A percentile compares a stretch with the other conserved stretches of the same genome.
phyloP scores from a whole-genome alignment of 2,888 invertebrate species.

The Drosophila anomalata region DNA sequence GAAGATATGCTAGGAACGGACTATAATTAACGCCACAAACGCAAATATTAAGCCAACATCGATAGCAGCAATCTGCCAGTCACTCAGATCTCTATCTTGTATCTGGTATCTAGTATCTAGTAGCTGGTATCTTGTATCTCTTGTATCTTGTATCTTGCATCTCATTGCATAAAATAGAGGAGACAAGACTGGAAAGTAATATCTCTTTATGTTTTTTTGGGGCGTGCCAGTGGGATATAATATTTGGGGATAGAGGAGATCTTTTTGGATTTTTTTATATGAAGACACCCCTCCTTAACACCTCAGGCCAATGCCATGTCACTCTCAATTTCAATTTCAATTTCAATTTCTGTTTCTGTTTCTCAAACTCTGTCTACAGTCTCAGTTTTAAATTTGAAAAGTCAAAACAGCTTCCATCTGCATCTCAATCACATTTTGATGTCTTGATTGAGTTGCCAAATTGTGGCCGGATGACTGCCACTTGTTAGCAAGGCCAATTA shows the following conservation, averaged over 20 bases:
- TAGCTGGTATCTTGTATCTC: slow-evolving; percentile 18
- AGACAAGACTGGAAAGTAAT: background rate
- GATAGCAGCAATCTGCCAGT: slow-evolving; percentile 61
- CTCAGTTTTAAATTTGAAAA: slow-evolving; percentile 39
- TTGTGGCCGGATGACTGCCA: slow-evolving; percentile 21
- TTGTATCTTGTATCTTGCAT: slow-evolving; percentile 14
- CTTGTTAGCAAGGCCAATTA: slow-evolving; percentile 59
- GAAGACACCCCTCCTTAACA: background rate
- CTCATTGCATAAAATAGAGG: slow-evolving; percentile 28
- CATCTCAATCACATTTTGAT: slow-evolving; percentile 56
- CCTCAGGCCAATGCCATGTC: slow-evolving; percentile 25
- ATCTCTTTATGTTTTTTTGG: background rate
- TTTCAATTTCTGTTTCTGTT: background rate
- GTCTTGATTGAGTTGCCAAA: slow-evolving; percentile 49
- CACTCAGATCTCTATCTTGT: slow-evolving; percentile 25
- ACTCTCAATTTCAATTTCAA: slow-evolving; percentile 28
- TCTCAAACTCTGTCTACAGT: slow-evolving; percentile 1
- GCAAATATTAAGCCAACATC: slow-evolving; percentile 76
- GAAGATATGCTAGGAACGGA: slow-evolving; percentile 2
- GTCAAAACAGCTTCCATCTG: slow-evolving; percentile 38
- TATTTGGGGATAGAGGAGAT: background rate
- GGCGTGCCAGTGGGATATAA: background rate
- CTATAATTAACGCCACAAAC: slow-evolving; percentile 79
- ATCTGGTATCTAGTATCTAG: slow-evolving; percentile 28
- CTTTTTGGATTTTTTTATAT: background rate